Evolutionary conservation across 2,797 vertebrate genomes (phyloP).

Genomic region (Cichlasoma orientale): DNA sequence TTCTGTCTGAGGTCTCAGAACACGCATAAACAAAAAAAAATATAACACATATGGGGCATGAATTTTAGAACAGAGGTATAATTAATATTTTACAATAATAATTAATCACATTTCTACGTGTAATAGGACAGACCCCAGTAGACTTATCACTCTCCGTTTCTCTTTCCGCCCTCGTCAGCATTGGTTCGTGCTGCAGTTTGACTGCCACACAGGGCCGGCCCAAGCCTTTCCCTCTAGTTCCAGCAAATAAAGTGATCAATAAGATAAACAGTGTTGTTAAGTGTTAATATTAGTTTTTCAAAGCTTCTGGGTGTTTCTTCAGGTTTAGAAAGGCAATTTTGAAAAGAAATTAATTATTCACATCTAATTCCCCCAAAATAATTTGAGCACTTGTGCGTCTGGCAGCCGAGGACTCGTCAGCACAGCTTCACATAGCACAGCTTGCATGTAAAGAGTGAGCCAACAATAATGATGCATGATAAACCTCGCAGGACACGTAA

Average conservation of each 20-base stretch:
- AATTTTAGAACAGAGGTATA: neutral
- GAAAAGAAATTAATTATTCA: neutral
- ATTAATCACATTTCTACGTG: neutral
- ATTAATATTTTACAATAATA: constrained; percentile 4
- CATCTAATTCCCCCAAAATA: neutral
- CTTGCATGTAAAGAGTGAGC: neutral
- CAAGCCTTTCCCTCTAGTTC: neutral
- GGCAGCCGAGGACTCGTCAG: too few relatives aligned
- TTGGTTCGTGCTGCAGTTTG: neutral
- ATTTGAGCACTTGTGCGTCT: neutral
- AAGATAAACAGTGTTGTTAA: neutral
- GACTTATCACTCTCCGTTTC: neutral
- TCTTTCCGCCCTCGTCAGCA: neutral
- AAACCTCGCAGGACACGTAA: neutral
- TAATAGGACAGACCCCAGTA: neutral
- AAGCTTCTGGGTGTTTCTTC: neutral
- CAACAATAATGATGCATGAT: neutral
- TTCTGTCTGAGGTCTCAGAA: neutral
- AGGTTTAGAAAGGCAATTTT: neutral
- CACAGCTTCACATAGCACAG: neutral
- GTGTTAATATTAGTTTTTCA: neutral
- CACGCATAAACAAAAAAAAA: neutral
- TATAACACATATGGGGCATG: neutral
- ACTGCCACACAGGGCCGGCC: too few relatives aligned
- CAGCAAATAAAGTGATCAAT: neutral